phyloP scores from a whole-genome alignment of 2,888 invertebrate species.

The Hemicrepidius hirtus region DNA sequence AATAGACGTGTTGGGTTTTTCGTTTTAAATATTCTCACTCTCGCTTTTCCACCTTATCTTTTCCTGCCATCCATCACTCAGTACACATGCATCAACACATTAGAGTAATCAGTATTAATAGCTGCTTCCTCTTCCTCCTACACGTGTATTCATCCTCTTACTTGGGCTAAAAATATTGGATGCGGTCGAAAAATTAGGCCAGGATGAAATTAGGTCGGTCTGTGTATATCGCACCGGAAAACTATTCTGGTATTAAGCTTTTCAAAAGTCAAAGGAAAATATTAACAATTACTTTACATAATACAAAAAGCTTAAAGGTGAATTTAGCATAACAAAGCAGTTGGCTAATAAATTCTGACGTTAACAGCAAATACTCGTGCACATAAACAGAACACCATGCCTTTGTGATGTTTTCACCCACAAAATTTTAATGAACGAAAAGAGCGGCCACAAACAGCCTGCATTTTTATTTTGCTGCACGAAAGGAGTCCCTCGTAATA shows the following conservation, averaged over 20 bases:
- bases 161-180: conserved; percentile 22
- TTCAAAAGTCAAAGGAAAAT: conserved; percentile 42
- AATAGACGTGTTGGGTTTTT: too few relatives aligned
- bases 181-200: conserved; percentile 21
- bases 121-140: conserved; percentile 61
- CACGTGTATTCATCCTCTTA: conserved; percentile 50
- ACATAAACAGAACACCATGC: conserved; percentile 51
- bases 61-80: conserved; percentile 46
- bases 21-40: not conserved
- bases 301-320: conserved; percentile 52
- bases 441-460: conserved; percentile 46
- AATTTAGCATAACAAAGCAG: conserved; percentile 59
- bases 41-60: conserved; percentile 19
- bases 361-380: conserved; percentile 50
- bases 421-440: conserved; percentile 52
- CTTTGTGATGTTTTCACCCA: conserved; percentile 51
- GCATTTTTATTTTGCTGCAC: conserved; percentile 31
- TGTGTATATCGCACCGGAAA: conserved; percentile 4
- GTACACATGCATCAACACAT: conserved; percentile 58
- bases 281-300: conserved; percentile 42
- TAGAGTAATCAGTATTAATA: conserved; percentile 65
- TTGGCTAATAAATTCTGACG: conserved; percentile 58
- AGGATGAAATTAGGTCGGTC: conserved; percentile 21
- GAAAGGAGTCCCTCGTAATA: conserved; percentile 24
- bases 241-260: conserved; percentile 20